A percentile compares a stretch with the other conserved stretches of the same genome.
Conservation (phyloP, 2,113 vertebrate genomes). For the Glaucidium brasilianum region DNA sequence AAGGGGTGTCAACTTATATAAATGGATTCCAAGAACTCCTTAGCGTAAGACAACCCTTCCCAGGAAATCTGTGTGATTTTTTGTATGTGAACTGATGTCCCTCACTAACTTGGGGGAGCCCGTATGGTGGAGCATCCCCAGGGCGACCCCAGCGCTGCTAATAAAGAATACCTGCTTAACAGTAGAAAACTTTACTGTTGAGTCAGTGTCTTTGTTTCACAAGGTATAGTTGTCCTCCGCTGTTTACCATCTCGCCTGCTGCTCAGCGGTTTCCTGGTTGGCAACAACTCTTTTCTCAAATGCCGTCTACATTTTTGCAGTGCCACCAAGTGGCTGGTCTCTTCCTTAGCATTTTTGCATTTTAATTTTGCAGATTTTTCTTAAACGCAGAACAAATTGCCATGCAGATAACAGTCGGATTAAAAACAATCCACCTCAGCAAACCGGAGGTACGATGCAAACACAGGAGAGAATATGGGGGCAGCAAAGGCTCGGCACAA, state of each 20-base stretch:
- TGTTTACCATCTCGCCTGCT: neutral
- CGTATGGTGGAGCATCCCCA: no score
- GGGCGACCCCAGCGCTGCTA: no score
- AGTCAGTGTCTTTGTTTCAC: no score
- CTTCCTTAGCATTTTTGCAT: neutral
- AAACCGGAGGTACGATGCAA: fast-evolving
- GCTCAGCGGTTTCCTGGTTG: neutral
- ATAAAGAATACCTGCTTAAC: no score
- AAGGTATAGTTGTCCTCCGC: fast-evolving
- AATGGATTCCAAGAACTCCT: no score
- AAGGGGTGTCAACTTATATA: no score
- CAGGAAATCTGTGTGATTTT: no score
- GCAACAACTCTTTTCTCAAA: fast-evolving
- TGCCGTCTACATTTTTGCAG: neutral
- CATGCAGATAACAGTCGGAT: fast-evolving
- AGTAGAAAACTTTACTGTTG: no score
- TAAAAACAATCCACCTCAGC: neutral
- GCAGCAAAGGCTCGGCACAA: no score
- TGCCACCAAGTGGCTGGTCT: constrained; percentile 18
- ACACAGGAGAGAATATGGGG: fast-evolving
- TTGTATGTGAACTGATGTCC: no score
- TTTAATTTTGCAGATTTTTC: neutral
- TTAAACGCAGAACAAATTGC: fast-evolving
- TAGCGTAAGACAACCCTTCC: no score
- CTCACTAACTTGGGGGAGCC: no score